A percentile compares a stretch with the other conserved stretches of the same genome.
Conservation (phyloP, 2,113 vertebrate species). For the Scomber colias region DNA sequence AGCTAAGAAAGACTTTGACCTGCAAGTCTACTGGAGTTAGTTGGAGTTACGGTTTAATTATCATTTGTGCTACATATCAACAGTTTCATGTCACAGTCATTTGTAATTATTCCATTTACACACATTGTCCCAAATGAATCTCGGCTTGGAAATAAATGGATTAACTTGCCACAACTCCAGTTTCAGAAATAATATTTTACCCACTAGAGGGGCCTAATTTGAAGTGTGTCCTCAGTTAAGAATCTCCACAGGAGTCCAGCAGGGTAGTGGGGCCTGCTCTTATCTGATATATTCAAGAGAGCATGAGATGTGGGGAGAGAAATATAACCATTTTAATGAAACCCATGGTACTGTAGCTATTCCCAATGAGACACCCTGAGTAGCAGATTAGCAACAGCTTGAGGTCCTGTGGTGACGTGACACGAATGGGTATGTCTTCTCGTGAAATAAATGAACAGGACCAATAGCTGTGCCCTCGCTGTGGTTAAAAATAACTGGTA, state of each 20-base stretch:
- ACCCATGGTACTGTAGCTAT: background rate
- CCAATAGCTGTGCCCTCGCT: conserved; percentile 8
- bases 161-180: background rate
- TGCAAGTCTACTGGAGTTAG: no score
- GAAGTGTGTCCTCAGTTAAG: background rate
- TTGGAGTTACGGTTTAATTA: background rate
- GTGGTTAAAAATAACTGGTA: background rate
- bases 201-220: background rate
- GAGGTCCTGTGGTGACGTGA: background rate
- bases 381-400: conserved; percentile 10
- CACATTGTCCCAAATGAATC: background rate
- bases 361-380: background rate
- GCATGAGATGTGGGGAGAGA: conserved; percentile 6
- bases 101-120: background rate
- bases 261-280: background rate
- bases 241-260: conserved; percentile 30
- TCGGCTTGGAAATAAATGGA: background rate
- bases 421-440: background rate
- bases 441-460: conserved; percentile 8
- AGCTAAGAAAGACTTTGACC: no score
- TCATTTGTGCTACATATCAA: background rate
- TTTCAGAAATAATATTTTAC: background rate
- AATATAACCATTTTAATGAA: conserved; percentile 15
- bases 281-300: conserved; percentile 30
- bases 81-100: background rate